Evolutionary conservation across 1,140 invertebrate species (phyloP).

Genomic region (Gonioctena quinquepunctata): DNA sequence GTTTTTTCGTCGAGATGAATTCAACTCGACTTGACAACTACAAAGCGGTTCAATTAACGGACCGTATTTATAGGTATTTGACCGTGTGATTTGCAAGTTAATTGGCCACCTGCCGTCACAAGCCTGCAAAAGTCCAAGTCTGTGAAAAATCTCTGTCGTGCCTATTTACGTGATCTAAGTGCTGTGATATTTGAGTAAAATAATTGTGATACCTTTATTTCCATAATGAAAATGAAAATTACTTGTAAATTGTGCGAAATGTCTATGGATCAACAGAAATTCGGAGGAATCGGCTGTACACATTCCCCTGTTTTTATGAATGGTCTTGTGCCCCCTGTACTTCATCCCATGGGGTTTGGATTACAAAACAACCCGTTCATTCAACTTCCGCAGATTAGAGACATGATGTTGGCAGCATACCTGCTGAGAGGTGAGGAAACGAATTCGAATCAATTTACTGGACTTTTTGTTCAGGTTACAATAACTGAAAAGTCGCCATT

Average conservation of each 20-base stretch:
- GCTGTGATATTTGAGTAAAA: constrained; percentile 33
- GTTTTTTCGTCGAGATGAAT: background rate
- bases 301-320: constrained; percentile 54
- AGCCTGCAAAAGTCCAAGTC: background rate
- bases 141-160: constrained; percentile 12
- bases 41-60: constrained; percentile 12
- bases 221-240: constrained; percentile 56
- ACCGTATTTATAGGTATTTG: constrained; percentile 9
- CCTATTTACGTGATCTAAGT: constrained; percentile 28
- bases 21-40: background rate
- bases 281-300: constrained; percentile 54
- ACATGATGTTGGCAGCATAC: constrained; percentile 62
- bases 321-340: constrained; percentile 45
- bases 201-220: constrained; percentile 36
- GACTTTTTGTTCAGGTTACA: background rate
- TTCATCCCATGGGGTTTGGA: constrained; percentile 54
- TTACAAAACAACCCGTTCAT: constrained; percentile 53
- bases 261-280: constrained; percentile 50
- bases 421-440: constrained; percentile 59
- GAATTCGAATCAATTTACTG: background rate
- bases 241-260: constrained; percentile 60
- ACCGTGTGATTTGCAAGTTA: constrained; percentile 16
- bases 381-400: constrained; percentile 58
- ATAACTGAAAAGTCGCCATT: background rate
- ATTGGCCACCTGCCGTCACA: constrained; percentile 13